phyloP scores from a whole-genome alignment of 2,888 invertebrate species.

The Spodoptera picta region DNA sequence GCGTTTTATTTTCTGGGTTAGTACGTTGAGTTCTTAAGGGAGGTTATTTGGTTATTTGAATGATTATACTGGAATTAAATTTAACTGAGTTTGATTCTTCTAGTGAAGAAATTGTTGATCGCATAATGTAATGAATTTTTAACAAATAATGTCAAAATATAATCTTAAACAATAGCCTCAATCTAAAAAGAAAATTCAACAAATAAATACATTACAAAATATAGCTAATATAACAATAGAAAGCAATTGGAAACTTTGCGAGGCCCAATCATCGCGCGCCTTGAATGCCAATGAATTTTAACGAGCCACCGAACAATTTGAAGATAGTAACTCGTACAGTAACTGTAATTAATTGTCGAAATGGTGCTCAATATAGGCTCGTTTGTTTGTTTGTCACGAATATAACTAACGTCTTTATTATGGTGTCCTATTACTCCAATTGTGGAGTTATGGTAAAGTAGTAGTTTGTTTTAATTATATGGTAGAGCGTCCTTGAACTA shows the following conservation, averaged over 20 bases:
- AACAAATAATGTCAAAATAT: too few relatives aligned
- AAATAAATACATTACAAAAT: constrained; percentile 10
- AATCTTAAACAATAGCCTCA: not conserved
- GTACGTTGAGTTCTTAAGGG: too few relatives aligned
- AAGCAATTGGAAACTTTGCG: constrained; percentile 28
- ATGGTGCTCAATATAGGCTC: constrained; percentile 12
- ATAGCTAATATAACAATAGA: constrained; percentile 19
- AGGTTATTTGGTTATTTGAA: too few relatives aligned
- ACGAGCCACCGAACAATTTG: constrained; percentile 36
- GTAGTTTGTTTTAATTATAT: too few relatives aligned
- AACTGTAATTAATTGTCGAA: constrained; percentile 36
- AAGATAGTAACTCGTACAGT: constrained; percentile 35
- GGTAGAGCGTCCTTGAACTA: too few relatives aligned
- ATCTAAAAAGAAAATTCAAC: not conserved
- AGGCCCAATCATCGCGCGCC: constrained; percentile 36
- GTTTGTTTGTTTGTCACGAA: constrained; percentile 15
- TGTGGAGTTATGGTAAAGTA: too few relatives aligned
- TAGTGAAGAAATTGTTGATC: too few relatives aligned
- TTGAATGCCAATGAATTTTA: constrained; percentile 48
- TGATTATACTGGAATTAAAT: too few relatives aligned
- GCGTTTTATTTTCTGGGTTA: not conserved
- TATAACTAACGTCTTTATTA: constrained; percentile 23
- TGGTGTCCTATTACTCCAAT: constrained; percentile 1
- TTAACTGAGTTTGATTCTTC: too few relatives aligned
- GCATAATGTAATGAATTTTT: too few relatives aligned